Base-by-base conservation (phyloP, 2,113 vertebrate species). In the Pitta sordida region DNA sequence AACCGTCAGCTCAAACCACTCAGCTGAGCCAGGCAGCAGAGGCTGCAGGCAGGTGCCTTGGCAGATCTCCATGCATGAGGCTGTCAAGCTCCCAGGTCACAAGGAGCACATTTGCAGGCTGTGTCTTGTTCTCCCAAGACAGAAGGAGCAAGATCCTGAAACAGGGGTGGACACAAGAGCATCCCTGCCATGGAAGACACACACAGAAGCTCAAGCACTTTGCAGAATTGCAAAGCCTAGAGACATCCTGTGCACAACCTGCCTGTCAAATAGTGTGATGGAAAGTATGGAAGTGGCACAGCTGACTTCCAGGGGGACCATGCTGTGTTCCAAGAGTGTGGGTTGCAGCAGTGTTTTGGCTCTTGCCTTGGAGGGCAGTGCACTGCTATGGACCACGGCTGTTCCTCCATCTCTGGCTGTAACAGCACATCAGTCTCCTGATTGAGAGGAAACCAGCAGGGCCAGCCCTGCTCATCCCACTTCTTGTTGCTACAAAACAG, bases 141-240 rank as follows among this genome's bases (percentile, higher is more conserved):
- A 74, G 39, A 24, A 46, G 27, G 22, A 88, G 21, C 13, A 53
- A 46, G 56, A 43, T 43, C 30, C 52, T 27, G n/a, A 56, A 44
- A 64, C 37, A 75, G 60, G 32, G 19, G 8, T 7, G 9, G 27
- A 14, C 1, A 0, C 26, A 70, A 15, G 11, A 36, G 48, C 60
- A 63, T 56, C 26, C 17, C 29, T 19, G 39, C 10, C 4, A 7
- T 44, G 23, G 41, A 39, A 49, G 23, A 24, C n/a, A 27, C 2
- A 2, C 0, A 0, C 5, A 18, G 36, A 14, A 55, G 27, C 27
- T 52, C 39, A 36, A 60, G 30, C 0, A 1, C 36, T 91, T 53
- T 51, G 43, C 52, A 51, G 14, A 8, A 34, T 7, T 60, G 19
- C 22, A 11, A 17, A 5, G 14, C 82, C 48, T 43, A 65, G 37